Evolutionary conservation across 2,888 invertebrate species (phyloP), one percentile per base, ranked within the genome.

Genomic region (Oscheius myriophilus): DNA sequence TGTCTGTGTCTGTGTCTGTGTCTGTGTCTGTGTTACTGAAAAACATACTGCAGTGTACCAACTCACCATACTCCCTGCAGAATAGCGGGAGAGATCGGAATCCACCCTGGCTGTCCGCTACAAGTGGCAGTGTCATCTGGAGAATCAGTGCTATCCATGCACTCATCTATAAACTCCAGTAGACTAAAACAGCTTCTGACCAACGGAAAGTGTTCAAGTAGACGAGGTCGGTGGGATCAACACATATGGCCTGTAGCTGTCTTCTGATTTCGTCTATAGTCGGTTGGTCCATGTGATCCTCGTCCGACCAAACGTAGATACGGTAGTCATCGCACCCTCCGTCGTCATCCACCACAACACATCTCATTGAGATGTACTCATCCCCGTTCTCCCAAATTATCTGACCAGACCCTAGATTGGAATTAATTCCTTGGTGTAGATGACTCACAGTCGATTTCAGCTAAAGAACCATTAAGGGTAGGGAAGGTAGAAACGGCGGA

Each of bases 241-340:
- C 71, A 55, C 81, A 81, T 51, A 78, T 71, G n/a, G 73, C 70
- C 62, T 80, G 80, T 2, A 80, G 71, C 26, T 73, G 71, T 3
- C 69, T 63, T 58, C 79, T 76, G 52, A 80, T 80, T 58, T 80
- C 78, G 21, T 73, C 67, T 42, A 80, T 78, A 4, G 80, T 80
- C 26, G 80, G 80, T 61, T 80, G 80, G 67, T 80, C 80, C 80
- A 80, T 80, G 69, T 78, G 79, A 66, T 80, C 80, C 64, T 80
- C 80, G 69, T 79, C 80, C 12, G 80, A 80, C 80, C 80, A 80
- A 16, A 80, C 80, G 64, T 80, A 80, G 18, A 80, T 74, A 55
- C 80, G 72, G 45, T 33, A 73, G 59, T 61, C 41, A 57, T 78
- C 80, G 53, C 80, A 80, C 12, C 71, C 77, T n/a, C 80, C 80